phyloP scores from a whole-genome alignment of 2,113 vertebrate genomes.

The Prolemur simus region DNA sequence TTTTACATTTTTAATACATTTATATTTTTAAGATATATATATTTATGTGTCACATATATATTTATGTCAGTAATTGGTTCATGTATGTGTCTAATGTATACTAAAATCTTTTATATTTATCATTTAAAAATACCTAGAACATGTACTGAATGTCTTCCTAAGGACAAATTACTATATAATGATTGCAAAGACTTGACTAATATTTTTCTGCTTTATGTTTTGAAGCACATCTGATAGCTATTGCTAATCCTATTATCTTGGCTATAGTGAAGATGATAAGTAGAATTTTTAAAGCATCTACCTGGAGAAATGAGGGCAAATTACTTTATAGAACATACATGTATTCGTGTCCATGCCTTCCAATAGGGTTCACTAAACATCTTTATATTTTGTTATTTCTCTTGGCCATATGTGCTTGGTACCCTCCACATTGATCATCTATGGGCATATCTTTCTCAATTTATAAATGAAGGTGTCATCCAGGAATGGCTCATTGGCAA shows the following conservation, averaged over 20 bases:
- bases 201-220: not conserved
- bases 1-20: not conserved
- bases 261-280: not conserved
- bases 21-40: too few relatives aligned
- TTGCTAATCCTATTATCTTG: not conserved
- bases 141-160: not conserved
- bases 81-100: not conserved
- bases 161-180: not conserved
- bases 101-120: not conserved
- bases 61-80: not conserved
- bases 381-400: constrained; percentile 38
- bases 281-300: not conserved
- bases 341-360: not conserved
- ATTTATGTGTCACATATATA: not conserved
- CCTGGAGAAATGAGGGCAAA: not conserved
- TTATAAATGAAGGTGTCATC: not conserved
- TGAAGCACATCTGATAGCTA: not conserved
- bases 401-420: not conserved
- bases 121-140: not conserved
- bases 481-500: constrained; percentile 7
- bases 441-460: not conserved
- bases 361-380: not conserved
- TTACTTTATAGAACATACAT: not conserved
- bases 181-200: not conserved
- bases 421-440: not conserved